These are phyloP conservation scores for Istiophorus platypterus DNA, from an alignment of 2,113 vertebrate species.

Conservation along the genomic window DNA sequence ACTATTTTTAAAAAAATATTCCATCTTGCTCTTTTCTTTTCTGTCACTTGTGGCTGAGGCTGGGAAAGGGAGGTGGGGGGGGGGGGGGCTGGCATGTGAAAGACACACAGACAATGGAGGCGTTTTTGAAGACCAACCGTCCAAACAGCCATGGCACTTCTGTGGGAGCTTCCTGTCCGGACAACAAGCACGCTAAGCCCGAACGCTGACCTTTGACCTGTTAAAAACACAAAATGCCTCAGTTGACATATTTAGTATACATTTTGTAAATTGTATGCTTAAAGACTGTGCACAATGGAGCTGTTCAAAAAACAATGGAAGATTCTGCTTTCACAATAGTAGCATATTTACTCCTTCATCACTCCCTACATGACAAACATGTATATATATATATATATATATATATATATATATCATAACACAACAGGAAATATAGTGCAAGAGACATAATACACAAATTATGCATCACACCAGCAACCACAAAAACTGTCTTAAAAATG, in stretches of 20 bases:
- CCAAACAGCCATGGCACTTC: conserved; percentile 26
- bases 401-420: background rate
- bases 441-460: background rate
- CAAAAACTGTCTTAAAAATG: background rate
- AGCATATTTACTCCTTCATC: background rate
- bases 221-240: conserved; percentile 46
- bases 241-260: conserved; percentile 42
- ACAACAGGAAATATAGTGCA: background rate
- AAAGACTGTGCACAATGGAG: background rate
- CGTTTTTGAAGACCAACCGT: conserved; percentile 27
- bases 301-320: background rate
- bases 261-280: conserved; percentile 18
- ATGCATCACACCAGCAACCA: background rate
- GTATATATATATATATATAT: too few relatives aligned
- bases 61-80: conserved; percentile 10
- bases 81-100: conserved; percentile 56
- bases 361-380: background rate
- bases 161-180: conserved; percentile 64
- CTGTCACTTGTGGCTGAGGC: conserved; percentile 25
- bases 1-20: conserved; percentile 35
- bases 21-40: conserved; percentile 38
- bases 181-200: conserved; percentile 7
- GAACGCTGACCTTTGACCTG: conserved; percentile 60
- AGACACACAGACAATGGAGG: conserved; percentile 66
- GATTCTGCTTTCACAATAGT: background rate